Conservation (phyloP, 2,113 vertebrate genomes). For the Oncorhynchus tshawytscha region DNA sequence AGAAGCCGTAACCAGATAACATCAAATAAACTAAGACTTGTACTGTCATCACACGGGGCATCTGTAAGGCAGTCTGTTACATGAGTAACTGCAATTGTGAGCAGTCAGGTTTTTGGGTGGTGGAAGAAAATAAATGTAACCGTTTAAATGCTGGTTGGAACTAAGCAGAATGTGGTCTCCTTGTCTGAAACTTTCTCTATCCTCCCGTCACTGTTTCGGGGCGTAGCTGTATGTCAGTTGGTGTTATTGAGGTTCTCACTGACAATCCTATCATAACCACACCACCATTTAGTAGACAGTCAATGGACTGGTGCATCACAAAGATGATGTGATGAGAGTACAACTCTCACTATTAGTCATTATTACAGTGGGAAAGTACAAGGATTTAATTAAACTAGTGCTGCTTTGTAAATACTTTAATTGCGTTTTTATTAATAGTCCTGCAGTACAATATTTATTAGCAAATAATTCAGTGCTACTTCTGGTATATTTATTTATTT, state of each 20-base stretch:
- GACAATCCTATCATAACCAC: conserved; percentile 32
- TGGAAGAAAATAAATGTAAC: background rate
- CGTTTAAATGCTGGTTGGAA: background rate
- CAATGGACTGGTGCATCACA: conserved; percentile 13
- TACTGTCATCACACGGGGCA: conserved; percentile 11
- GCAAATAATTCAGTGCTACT: background rate
- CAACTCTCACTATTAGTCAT: conserved; percentile 45
- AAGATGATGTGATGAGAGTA: conserved; percentile 9
- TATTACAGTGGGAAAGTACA: conserved; percentile 41
- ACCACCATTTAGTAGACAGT: conserved; percentile 27
- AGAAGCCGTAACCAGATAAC: conserved; percentile 36
- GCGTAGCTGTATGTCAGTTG: conserved; percentile 23
- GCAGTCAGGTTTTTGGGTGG: background rate
- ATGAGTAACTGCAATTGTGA: background rate
- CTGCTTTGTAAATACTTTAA: conserved; percentile 6
- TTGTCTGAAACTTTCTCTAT: background rate
- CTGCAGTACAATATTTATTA: background rate
- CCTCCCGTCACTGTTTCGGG: background rate
- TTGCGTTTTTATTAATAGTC: background rate
- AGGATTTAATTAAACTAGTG: background rate
- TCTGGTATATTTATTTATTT: too few relatives aligned
- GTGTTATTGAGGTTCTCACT: conserved; percentile 34
- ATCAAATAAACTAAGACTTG: conserved; percentile 31
- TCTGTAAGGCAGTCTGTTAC: background rate
- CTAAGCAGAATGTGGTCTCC: background rate